phyloP scores from a whole-genome alignment of 2,888 invertebrate genomes.

The Melitaea athalia region DNA sequence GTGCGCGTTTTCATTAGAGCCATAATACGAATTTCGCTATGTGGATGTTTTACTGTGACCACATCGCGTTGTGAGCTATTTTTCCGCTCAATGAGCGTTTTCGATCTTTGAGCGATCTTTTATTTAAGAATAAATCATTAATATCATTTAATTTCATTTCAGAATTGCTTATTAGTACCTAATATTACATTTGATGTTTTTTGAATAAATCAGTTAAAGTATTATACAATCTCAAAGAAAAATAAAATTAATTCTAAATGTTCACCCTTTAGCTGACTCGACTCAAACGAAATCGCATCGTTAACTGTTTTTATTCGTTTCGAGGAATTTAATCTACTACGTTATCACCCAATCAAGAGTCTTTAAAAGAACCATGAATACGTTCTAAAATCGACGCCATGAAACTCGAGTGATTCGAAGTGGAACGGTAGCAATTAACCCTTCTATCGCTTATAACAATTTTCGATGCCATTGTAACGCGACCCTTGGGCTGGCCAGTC shows the following conservation, averaged over 20 bases:
- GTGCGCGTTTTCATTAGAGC: too few species aligned
- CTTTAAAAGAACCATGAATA: constrained; percentile 29
- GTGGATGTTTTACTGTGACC: too few species aligned
- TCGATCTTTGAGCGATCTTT: too few species aligned
- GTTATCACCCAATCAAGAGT: constrained; percentile 20
- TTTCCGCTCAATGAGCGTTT: too few species aligned
- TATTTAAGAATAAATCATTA: too few species aligned
- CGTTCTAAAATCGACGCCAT: constrained; percentile 27
- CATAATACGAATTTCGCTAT: too few species aligned
- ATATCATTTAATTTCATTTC: too few species aligned
- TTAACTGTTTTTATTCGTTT: constrained; percentile 14
- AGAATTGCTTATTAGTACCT: too few species aligned
- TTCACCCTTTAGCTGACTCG: not conserved
- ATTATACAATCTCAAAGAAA: constrained; percentile 1
- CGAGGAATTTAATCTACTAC: constrained; percentile 27
- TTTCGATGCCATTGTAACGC: constrained; percentile 47
- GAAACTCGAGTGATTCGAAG: constrained; percentile 47
- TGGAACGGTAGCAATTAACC: constrained; percentile 56
- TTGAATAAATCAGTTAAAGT: not conserved
- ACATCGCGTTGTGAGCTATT: too few species aligned
- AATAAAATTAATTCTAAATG: constrained; percentile 1
- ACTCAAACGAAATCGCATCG: constrained; percentile 6
- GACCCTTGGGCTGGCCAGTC: constrained; percentile 58
- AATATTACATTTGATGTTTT: too few species aligned
- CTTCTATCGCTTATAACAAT: constrained; percentile 52